Evolutionary conservation across 2,888 invertebrate species (phyloP), one percentile per base, ranked within the genome.

Genomic region (Cosmorhoe ocellata): DNA sequence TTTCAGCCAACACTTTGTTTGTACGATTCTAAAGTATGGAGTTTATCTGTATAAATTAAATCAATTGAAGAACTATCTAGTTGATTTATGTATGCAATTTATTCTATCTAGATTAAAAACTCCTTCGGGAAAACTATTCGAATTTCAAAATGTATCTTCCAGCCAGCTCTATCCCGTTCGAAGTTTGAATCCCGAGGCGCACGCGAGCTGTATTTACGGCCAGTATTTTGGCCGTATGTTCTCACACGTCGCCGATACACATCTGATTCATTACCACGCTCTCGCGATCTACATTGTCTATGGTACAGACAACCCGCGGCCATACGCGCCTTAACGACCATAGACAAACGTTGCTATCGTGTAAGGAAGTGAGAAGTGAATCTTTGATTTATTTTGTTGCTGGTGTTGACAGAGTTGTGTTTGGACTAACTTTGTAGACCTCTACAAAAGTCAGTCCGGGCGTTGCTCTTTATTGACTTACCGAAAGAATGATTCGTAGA

Each of bases 151-250:
- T 7, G 22, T 11, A 12, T 14, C 11, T 32, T 26, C 51, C 36
- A 38, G 71, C 60, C 77, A 63, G 43, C 48, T 82, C 81, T 82
- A 74, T 3, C 3, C 14, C 48, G 27, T 69, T 69, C 59, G 26
- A 62, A 64, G 56, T 34, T 51, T 51, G 44, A 58, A 50, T 38
- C 18, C 45, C 22, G 48, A 52, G 45, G 61, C 76, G 84, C 89
- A 88, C 89, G 90, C 88, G 83, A 90, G 81, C 78, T 73, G 75
- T 87, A 87, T 88, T 89, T 87, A 88, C 86, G 75, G 81, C 79
- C 70, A 74, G 85, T 89, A 90, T 90, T 91, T 90, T 65, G 87
- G 87, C 84, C 87, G 87, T 87, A 84, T 88, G 89, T 88, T 89
- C 88, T 84, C 89, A 88, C 89, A 88, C 88, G 87, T 85, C 86